Evolutionary conservation across 2,888 invertebrate species (phyloP).

Genomic region (Steromphala cineraria): DNA sequence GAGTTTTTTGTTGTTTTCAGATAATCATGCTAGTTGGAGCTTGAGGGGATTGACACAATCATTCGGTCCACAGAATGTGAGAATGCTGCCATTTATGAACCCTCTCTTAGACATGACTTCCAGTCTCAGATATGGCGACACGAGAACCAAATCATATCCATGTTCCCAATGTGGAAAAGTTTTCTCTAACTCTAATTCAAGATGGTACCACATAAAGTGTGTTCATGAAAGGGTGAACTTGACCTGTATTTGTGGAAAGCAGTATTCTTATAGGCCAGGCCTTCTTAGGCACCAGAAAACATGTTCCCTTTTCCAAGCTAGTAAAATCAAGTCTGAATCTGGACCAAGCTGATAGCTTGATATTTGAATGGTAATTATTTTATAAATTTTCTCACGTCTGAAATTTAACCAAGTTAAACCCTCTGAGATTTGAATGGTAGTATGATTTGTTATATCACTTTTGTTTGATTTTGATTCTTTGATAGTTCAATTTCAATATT

Average conservation of each 20-base stretch:
- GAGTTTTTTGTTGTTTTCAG: constrained; percentile 14
- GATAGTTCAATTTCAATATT: too few species aligned
- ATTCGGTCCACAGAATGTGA: neutral
- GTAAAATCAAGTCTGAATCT: too few species aligned
- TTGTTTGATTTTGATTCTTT: too few species aligned
- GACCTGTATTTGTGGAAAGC: constrained; percentile 4
- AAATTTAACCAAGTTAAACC: too few species aligned
- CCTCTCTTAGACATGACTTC: neutral
- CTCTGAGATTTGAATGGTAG: too few species aligned
- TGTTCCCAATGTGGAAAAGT: constrained; percentile 1
- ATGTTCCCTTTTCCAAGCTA: neutral
- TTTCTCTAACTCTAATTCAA: constrained; percentile 1
- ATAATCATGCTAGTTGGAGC: constrained; percentile 12
- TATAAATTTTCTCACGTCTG: too few species aligned
- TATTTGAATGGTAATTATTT: too few species aligned
- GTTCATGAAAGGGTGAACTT: neutral
- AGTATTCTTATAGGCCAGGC: constrained; percentile 1
- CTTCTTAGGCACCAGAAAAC: constrained; percentile 9
- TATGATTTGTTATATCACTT: too few species aligned
- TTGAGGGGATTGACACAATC: neutral
- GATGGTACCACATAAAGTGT: constrained; percentile 14
- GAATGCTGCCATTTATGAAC: neutral
- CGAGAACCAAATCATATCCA: neutral
- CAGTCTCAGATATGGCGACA: neutral
- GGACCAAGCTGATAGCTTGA: too few species aligned